Evolutionary conservation across 2,888 invertebrate species (phyloP), one percentile per base, ranked within the genome.

Genomic region (Pyrocoelia pectoralis): DNA sequence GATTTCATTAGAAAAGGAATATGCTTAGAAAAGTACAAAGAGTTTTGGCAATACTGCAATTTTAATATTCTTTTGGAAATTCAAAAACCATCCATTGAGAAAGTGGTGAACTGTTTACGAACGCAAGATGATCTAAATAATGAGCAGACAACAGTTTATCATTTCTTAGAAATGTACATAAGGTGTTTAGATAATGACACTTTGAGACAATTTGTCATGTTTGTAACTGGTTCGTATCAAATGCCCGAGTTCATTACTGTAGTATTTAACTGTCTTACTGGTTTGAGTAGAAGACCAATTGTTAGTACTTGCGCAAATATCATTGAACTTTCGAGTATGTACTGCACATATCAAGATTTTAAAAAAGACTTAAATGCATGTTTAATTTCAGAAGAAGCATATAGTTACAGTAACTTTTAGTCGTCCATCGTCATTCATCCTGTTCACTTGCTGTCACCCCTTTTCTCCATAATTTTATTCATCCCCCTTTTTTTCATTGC

Each of bases 81-180:
- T 2, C 38, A 38, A 9, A 38, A 38, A 38, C 38, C 38, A 38
- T 8, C 38, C 10, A 2, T 9, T 12, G 10, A 38, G 3, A 38
- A 38, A 9, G 38, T 38, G 10, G 38, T 9, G n/a, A 38, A 38
- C 10, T 38, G 5, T 5, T 38, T 38, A 38, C 3, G 3, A 38
- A 38, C 38, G n/a, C 3, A 2, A 38, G 10, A 38, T 12, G 38
- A 38, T 2, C 10, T 38, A 38, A 38, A 2, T 5, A 38, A 38
- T 38, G 38, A 38, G n/a, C 38, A 38, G 10, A 38, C 38, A 38
- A 38, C 3, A 3, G 10, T 9, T 8, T 9, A 6, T 2, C 38
- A 38, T 38, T 38, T 38, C 12, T 38, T 38, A 38, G 38, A 38
- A 38, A 38, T 38, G 38, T 38, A 38, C 38, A 9, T 38, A 38